These are phyloP conservation scores for Myripristis jacobus DNA, from an alignment of 2,797 vertebrate species.

Conservation along the genomic window DNA sequence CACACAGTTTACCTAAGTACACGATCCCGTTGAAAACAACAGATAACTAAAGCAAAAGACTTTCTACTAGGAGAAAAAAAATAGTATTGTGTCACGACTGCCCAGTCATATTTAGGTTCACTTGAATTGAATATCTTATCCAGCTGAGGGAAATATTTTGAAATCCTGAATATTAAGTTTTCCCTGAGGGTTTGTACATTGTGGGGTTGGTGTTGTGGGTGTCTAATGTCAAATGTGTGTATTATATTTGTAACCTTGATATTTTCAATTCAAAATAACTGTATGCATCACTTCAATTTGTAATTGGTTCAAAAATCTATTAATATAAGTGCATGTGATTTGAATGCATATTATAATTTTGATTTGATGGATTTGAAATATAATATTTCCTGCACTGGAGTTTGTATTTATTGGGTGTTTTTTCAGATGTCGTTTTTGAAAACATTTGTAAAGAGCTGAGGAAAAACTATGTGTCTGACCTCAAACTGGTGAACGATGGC, in stretches of 20 bases:
- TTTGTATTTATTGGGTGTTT: not conserved
- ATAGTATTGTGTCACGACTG: constrained; percentile 17
- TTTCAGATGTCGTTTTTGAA: no score
- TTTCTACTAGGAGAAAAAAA: not conserved
- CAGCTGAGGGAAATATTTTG: constrained; percentile 11
- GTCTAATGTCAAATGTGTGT: constrained; percentile 26
- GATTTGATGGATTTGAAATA: no score
- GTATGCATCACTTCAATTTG: no score
- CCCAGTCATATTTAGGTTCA: constrained; percentile 38
- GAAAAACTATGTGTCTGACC: constrained; percentile 78
- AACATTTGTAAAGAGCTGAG: no score
- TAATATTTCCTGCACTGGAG: no score
- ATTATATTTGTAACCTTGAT: constrained; percentile 6
- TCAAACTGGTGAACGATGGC: constrained; percentile 87
- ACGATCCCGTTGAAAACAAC: constrained; percentile 2
- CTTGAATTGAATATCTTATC: constrained; percentile 11
- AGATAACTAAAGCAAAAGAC: not conserved
- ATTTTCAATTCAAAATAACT: not conserved
- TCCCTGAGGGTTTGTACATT: constrained; percentile 24
- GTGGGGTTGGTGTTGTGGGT: constrained; percentile 37
- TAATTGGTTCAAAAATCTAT: no score
- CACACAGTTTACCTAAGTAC: no score
- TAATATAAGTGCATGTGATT: no score
- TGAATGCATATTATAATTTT: no score
- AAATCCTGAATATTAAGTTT: constrained; percentile 41